These are phyloP conservation scores for Stomatorhinus ivindoensis DNA, from an alignment of 2,113 vertebrate genomes.

Conservation along the genomic window DNA sequence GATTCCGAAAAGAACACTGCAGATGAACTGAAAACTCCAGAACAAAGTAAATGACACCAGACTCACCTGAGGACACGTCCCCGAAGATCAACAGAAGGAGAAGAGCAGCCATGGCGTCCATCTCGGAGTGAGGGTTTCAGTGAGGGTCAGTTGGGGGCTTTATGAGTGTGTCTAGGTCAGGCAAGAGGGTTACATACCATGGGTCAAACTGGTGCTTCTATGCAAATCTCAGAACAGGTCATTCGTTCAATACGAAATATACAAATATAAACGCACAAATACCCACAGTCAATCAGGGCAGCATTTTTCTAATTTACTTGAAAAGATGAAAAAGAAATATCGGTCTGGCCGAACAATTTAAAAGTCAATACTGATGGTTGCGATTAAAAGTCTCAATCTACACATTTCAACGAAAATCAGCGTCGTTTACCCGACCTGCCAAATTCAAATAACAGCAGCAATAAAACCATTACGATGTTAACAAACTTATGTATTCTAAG, in stretches of 20 bases:
- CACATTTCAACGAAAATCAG: neutral
- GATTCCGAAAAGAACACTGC: neutral
- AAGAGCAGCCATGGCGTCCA: constrained; percentile 39
- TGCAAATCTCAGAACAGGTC: neutral
- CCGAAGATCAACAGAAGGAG: constrained; percentile 43
- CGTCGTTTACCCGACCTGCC: neutral
- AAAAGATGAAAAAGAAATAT: neutral
- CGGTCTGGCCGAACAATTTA: neutral
- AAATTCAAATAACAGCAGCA: neutral
- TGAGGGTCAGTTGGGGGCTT: constrained; percentile 5
- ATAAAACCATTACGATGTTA: neutral
- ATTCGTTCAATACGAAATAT: neutral
- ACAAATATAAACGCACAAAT: neutral
- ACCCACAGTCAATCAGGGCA: neutral
- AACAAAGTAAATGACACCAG: neutral
- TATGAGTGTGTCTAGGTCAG: constrained; percentile 23
- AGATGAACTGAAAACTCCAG: neutral
- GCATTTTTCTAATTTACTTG: neutral
- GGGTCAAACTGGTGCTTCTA: neutral
- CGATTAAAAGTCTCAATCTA: neutral
- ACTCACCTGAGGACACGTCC: constrained; percentile 47
- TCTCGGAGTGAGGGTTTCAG: constrained; percentile 29
- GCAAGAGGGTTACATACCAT: neutral
- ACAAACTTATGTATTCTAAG: neutral
- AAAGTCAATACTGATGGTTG: neutral